Evolutionary conservation across 1,140 invertebrate species (phyloP), one percentile per base, ranked within the genome.

Genomic region (Lasioglossum albipes): DNA sequence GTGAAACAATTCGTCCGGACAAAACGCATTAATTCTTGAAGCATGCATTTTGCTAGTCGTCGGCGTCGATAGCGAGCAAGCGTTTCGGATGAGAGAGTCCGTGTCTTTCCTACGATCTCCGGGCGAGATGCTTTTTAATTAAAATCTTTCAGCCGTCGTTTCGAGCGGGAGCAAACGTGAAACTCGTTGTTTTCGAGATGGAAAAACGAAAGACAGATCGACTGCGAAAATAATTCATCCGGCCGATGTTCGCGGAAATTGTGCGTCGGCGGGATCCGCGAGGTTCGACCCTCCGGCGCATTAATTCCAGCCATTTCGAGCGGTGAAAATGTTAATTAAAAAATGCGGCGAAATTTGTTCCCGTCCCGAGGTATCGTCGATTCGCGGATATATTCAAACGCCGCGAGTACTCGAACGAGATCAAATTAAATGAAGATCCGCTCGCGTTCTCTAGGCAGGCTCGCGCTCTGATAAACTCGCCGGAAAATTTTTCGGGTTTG

Each of bases 281-380:
- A 22, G 27, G 5, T 62, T 64, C 75, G 52, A 61, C 71, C 68
- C 79, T 41, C 65, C 52, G 70, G 31, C 67, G 57, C 69, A 84
- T 84, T 84, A 84, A 84, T 75, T 84, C 64, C 72, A 66, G 62
- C 72, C 62, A 72, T 78, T 78, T 64, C 59, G 57, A 64, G 3
- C 68, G 69, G 2, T 64, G 75, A 71, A 72, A 78, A 52, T 78
- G 70, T 78, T 78, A 71, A 78, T 78, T 62, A 62, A 72, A 72
- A 71, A 41, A 70, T n/a, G 20, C 59, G 36, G 12, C 20, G 42
- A 62, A 76, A 77, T 71, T n/a, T 27, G 22, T n/a, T 22, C 54
- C 22, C 54, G 7, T 31, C 27, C 27, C 57, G 59, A 41, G 36
- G 52, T 62, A 78, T 64, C 16, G 42, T 3, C 57, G n/a, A 49